These are phyloP conservation scores for Pangasius macronema DNA, from an alignment of 2,797 vertebrate species.

Conservation along the genomic window DNA sequence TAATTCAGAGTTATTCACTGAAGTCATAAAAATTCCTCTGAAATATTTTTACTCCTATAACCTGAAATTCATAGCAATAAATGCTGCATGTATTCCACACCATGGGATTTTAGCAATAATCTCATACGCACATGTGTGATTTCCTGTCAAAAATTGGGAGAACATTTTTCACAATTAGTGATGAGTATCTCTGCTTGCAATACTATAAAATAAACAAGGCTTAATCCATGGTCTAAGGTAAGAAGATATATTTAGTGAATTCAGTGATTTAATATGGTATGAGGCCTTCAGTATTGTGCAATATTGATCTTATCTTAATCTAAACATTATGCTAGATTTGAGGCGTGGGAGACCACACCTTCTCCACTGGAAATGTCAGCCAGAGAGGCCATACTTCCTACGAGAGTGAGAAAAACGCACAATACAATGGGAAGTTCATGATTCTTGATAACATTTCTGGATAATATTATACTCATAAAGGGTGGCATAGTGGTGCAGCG, in stretches of 20 bases:
- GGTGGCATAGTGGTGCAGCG: background rate
- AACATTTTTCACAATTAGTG: background rate
- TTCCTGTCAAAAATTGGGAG: background rate
- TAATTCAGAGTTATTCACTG: constrained; percentile 1
- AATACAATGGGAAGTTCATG: background rate
- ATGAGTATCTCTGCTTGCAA: background rate
- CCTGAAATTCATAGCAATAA: background rate
- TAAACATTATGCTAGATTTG: background rate
- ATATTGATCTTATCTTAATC: background rate
- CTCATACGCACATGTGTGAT: background rate
- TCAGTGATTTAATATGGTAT: background rate
- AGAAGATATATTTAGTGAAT: background rate
- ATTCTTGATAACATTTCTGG: background rate
- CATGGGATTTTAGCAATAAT: background rate
- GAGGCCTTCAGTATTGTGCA: background rate
- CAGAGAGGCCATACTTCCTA: background rate
- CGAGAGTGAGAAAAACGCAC: background rate
- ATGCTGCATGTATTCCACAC: background rate
- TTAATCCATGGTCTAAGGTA: background rate
- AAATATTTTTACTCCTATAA: background rate
- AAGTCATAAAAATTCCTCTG: background rate
- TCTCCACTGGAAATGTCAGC: background rate
- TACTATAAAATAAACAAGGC: background rate
- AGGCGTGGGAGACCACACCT: background rate
- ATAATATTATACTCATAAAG: background rate